Conservation (phyloP, 2,888 invertebrate species). For the Sycophila texana region DNA sequence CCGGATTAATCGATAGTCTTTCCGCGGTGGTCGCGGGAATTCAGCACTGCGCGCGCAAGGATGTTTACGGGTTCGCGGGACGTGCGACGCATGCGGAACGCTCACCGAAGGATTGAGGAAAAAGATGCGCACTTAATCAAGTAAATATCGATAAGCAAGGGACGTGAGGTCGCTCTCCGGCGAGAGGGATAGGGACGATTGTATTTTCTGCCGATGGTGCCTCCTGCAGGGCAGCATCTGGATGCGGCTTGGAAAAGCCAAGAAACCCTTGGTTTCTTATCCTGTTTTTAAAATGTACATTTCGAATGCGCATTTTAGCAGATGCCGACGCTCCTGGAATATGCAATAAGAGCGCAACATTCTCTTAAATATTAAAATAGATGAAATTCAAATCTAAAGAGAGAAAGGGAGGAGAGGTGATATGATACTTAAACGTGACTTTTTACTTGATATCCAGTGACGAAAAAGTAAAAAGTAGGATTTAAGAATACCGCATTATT, state of each 20-base stretch:
- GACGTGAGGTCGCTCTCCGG: background rate
- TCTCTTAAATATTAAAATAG: too few species aligned
- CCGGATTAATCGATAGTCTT: conserved; percentile 49
- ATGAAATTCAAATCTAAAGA: too few species aligned
- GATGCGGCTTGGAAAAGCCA: too few species aligned
- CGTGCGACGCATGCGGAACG: conserved; percentile 35
- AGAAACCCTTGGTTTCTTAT: too few species aligned
- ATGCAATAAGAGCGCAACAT: too few species aligned
- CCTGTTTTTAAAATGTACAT: too few species aligned
- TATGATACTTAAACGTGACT: background rate
- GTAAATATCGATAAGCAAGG: conserved; percentile 35
- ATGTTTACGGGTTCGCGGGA: conserved; percentile 28
- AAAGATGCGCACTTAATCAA: conserved; percentile 38
- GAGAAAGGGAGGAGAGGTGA: too few species aligned
- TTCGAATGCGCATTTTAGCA: too few species aligned
- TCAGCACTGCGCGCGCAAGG: background rate
- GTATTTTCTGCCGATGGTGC: background rate
- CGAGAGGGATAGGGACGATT: background rate
- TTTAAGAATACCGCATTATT: too few species aligned
- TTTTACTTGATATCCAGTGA: background rate
- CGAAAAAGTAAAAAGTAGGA: too few species aligned
- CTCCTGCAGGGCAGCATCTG: too few species aligned
- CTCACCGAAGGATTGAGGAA: background rate
- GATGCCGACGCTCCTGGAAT: too few species aligned
- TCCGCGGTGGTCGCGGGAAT: conserved; percentile 13